Evolutionary conservation across 2,797 vertebrate species (phyloP), one percentile per base, ranked within the genome.

Genomic region (Malurus leucopterus): DNA sequence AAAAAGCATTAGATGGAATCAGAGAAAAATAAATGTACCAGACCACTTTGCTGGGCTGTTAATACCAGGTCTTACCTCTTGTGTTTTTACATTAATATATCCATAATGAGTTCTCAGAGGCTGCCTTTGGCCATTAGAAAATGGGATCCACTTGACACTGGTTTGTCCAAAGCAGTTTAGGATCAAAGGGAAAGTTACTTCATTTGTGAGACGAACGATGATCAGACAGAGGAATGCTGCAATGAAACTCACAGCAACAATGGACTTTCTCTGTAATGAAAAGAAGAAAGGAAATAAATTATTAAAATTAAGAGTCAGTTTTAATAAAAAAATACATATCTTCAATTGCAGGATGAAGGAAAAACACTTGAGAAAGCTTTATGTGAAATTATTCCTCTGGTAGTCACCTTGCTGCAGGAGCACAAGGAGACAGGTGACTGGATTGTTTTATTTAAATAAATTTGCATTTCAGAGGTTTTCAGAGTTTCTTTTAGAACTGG

Each of bases 1-100:
- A 71, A 58, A 86, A 90, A 79, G 2, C 13, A 13, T 38, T 64
- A 40, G 1, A 21, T 3, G 22, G 3, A 27, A 71, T 19, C 2
- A 15, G 40, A 81, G 34, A 29, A 54, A 65, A n/a, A 51, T 7
- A 84, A 71, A 11, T 13, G 46, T 40, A 20, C 26, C 14, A 29
- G 40, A 86, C 40, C 32, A 46, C 53, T 83, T 82, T 78, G 69
- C 58, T 78, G 43, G 43, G 8, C 24, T 74, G 10, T 24, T 75
- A 51, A 57, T 62, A 75, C 8, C 32, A 81, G 41, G 34, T 71
- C 98, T 99, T 97, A 99, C 99, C 98, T 99, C 98, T 94, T 98
- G 98, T 13, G 98, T 98, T 92, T 98, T 98, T 84, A 99, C 97
- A 84, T 98, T 99, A 84, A 98, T 92, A 64, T 99, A 99, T 80